Evolutionary conservation across 2,888 invertebrate species (phyloP).

Genomic region (Tenthredo mesomela): DNA sequence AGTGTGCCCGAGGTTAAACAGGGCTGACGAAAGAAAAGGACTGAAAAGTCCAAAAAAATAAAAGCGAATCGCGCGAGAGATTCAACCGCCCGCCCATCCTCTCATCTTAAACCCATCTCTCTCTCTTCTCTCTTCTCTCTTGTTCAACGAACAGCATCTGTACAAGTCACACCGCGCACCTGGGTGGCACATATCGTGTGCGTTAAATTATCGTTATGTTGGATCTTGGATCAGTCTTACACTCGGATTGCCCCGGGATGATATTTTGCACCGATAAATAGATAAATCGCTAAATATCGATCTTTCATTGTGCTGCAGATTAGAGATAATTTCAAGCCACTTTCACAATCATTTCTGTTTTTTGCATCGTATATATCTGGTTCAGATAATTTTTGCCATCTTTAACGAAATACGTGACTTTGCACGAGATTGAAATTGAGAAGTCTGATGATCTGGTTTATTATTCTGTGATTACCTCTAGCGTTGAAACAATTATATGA

Average conservation of each 20-base stretch:
- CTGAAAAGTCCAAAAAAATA: conserved; percentile 44
- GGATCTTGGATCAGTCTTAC: conserved; percentile 66
- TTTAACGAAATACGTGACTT: not conserved
- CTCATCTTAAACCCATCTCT: conserved; percentile 15
- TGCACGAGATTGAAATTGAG: not conserved
- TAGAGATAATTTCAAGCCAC: not conserved
- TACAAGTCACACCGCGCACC: conserved; percentile 50
- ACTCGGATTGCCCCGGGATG: conserved; percentile 28
- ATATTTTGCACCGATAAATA: not conserved
- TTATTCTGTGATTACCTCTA: not conserved
- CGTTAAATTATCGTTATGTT: conserved; percentile 70
- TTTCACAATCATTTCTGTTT: not conserved
- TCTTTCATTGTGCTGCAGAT: not conserved
- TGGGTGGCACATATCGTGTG: conserved; percentile 57
- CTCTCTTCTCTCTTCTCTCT: conserved; percentile 30
- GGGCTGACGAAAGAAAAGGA: conserved; percentile 47
- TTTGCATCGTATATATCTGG: not conserved
- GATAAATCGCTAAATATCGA: not conserved
- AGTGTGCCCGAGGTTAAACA: conserved; percentile 50
- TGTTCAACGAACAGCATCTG: conserved; percentile 33
- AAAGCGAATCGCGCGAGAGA: conserved; percentile 46
- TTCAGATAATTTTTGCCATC: not conserved
- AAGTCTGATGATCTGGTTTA: not conserved
- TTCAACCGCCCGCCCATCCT: conserved; percentile 39
- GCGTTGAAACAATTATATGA: not conserved